Conservation (phyloP, 2,888 invertebrate genomes). For the Drosophila putrida region DNA sequence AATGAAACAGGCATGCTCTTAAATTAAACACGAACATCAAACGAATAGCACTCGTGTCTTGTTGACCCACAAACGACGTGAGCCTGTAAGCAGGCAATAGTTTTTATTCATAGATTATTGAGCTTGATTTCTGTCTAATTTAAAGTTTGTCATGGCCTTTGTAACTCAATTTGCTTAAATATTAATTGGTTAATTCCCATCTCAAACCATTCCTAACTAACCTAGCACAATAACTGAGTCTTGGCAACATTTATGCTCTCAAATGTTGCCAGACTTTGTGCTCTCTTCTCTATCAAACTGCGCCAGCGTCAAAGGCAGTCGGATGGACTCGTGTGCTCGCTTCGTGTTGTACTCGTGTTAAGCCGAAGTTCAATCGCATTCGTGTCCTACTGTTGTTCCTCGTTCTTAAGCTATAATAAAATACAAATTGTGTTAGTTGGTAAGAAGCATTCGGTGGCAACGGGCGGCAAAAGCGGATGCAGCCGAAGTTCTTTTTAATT, state of each 20-base stretch:
- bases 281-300: constrained; percentile 31
- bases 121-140: neutral
- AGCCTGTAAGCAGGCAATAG: constrained; percentile 25
- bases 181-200: neutral
- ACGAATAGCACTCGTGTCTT: constrained; percentile 5
- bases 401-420: constrained; percentile 83
- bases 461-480: constrained; percentile 73
- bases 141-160: neutral
- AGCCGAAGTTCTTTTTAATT: constrained; percentile 20
- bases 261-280: constrained; percentile 58
- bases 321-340: neutral
- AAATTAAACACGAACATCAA: constrained; percentile 4
- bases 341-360: constrained; percentile 22
- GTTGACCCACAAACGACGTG: constrained; percentile 27
- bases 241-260: constrained; percentile 38
- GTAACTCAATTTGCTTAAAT: neutral
- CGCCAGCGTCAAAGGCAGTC: constrained; percentile 43
- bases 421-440: constrained; percentile 82
- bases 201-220: constrained; percentile 33
- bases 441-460: constrained; percentile 81
- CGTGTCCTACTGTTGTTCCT: constrained; percentile 14
- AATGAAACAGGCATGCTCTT: constrained; percentile 54
- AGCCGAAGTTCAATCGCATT: neutral
- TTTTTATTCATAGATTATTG: neutral
- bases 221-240: constrained; percentile 56